phyloP scores from a whole-genome alignment of 2,888 invertebrate genomes.

The Macaria notata region DNA sequence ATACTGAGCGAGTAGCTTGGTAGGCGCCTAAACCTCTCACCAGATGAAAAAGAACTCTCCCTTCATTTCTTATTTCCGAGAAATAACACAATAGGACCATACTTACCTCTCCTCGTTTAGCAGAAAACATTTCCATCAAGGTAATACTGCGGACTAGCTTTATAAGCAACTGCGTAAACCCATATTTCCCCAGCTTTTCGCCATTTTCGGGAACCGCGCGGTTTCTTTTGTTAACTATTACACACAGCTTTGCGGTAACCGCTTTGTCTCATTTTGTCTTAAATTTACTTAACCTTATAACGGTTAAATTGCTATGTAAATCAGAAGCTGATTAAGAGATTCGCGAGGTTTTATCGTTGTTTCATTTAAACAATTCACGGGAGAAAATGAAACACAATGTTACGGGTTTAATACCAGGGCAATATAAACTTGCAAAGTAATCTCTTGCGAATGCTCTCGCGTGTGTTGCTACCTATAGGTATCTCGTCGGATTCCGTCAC shows the following conservation, averaged over 20 bases:
- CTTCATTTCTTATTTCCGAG: conserved; percentile 1
- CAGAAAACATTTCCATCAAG: conserved; percentile 12
- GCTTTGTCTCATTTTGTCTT: conserved; percentile 1
- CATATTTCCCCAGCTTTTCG: conserved; percentile 6
- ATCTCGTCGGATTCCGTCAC: conserved; percentile 39
- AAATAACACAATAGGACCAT: conserved; percentile 6
- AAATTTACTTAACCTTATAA: conserved; percentile 1
- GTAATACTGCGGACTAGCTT: conserved; percentile 3
- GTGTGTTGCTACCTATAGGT: conserved; percentile 15
- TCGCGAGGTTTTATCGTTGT: conserved; percentile 1
- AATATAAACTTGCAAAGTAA: conserved; percentile 19
- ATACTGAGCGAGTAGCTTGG: background rate
- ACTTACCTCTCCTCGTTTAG: background rate
- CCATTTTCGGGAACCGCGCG: conserved; percentile 6
- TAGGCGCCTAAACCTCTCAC: conserved; percentile 1
- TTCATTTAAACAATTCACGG: conserved; percentile 13
- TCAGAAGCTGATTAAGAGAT: background rate
- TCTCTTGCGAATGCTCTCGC: conserved; percentile 15
- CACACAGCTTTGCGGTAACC: conserved; percentile 3
- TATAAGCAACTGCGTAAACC: conserved; percentile 1
- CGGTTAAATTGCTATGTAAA: background rate
- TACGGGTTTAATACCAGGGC: conserved; percentile 10
- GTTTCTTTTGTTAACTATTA: conserved; percentile 9
- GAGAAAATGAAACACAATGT: conserved; percentile 15
- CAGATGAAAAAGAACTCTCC: conserved; percentile 5